A percentile compares a stretch with the other conserved stretches of the same genome.
phyloP scores from a whole-genome alignment of 2,888 invertebrate species.

The Athetis lepigone region DNA sequence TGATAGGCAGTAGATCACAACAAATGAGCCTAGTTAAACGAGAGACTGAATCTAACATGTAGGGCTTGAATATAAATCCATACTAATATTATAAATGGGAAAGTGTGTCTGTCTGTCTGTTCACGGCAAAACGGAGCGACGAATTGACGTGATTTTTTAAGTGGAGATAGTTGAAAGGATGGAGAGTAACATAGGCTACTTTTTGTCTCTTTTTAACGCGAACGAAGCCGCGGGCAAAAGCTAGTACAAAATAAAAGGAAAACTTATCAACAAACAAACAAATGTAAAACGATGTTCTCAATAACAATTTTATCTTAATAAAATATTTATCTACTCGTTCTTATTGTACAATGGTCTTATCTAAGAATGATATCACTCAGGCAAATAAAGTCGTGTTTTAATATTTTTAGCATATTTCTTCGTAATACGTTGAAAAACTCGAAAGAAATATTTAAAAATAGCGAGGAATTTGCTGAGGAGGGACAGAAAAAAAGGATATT shows the following conservation, averaged over 20 bases:
- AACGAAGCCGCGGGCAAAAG: too few relatives aligned
- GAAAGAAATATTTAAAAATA: constrained; percentile 24
- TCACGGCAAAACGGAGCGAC: too few relatives aligned
- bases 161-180: too few relatives aligned
- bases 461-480: constrained; percentile 3
- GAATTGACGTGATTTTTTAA: too few relatives aligned
- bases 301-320: not conserved
- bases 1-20: too few relatives aligned
- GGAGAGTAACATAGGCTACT: too few relatives aligned
- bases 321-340: not conserved
- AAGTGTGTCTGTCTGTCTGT: too few relatives aligned
- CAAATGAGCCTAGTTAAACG: too few relatives aligned
- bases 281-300: not conserved
- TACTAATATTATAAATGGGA: too few relatives aligned
- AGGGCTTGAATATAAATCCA: too few relatives aligned
- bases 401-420: constrained; percentile 4
- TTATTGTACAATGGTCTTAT: not conserved
- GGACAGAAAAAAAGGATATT: constrained; percentile 13
- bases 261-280: constrained; percentile 13
- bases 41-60: too few relatives aligned
- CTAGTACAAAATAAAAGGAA: constrained; percentile 4
- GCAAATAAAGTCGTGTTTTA: constrained; percentile 4
- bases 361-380: not conserved
- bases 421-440: constrained; percentile 1
- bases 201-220: too few relatives aligned